Conservation (phyloP, 2,113 vertebrate species). For the Platysternon megacephalum region DNA sequence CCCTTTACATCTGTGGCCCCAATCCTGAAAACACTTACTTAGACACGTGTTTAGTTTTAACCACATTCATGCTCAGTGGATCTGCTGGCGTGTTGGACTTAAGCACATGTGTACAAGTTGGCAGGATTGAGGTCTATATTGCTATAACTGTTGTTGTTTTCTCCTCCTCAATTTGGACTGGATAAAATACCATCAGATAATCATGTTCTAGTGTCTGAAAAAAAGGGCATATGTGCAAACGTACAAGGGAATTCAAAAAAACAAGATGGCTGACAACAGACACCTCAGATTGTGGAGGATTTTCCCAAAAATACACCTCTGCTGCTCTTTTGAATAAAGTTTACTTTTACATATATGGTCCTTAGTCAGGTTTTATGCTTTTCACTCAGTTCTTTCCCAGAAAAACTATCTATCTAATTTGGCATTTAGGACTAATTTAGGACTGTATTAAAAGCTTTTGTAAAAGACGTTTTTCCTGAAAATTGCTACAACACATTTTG, state of each 20-base stretch:
- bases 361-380: neutral
- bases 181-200: constrained; percentile 23
- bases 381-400: constrained; percentile 16
- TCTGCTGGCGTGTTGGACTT: neutral
- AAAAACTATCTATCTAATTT: constrained; percentile 51
- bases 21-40: fast-evolving
- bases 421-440: constrained; percentile 53
- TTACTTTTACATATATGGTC: neutral
- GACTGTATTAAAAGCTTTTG: constrained; percentile 46
- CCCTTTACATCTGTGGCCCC: fast-evolving
- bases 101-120: neutral
- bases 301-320: neutral
- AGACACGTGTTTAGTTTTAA: neutral
- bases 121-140: fast-evolving
- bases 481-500: constrained; percentile 70
- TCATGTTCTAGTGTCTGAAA: neutral
- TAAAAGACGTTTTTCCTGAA: constrained; percentile 44
- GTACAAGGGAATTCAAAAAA: neutral
- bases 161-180: neutral
- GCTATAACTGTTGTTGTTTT: fast-evolving
- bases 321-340: neutral
- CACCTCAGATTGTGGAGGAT: fast-evolving
- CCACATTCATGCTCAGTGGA: neutral
- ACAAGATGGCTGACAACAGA: neutral
- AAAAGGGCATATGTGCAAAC: neutral